Conservation (phyloP, 2,888 invertebrate genomes). For the Rotaria sp. region DNA sequence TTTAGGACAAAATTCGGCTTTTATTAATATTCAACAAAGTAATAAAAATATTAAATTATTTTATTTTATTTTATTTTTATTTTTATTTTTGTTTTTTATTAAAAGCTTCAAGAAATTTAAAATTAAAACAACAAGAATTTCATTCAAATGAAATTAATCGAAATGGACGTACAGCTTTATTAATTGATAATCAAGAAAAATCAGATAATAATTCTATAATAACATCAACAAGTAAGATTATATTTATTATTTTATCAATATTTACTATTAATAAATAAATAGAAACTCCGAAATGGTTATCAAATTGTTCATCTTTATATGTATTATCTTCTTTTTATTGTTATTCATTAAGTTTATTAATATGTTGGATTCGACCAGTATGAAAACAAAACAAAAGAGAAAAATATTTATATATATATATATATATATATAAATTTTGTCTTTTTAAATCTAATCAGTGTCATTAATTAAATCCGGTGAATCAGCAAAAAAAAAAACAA, state of each 20-base stretch:
- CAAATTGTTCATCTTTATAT: background rate
- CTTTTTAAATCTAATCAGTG: background rate
- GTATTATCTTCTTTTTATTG: background rate
- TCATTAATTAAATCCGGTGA: background rate
- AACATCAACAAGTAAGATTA: background rate
- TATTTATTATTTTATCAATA: background rate
- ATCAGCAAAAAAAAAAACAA: background rate
- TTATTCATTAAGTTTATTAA: background rate
- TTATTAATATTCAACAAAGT: background rate
- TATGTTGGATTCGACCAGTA: background rate
- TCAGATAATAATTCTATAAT: background rate
- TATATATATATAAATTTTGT: no score
- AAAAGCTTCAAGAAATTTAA: background rate
- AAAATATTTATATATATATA: background rate
- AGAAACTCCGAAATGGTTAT: background rate
- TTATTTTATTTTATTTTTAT: background rate
- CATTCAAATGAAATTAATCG: background rate
- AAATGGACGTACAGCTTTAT: slow-evolving; percentile 11
- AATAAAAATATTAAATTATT: background rate
- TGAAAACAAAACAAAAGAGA: background rate
- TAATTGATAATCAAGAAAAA: background rate
- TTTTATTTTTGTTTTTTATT: background rate
- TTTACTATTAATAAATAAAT: background rate
- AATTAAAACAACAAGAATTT: background rate
- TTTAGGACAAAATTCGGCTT: background rate